Evolutionary conservation across 1,140 invertebrate genomes (phyloP), one percentile per base, ranked within the genome.

Genomic region (Papilio machaon): DNA sequence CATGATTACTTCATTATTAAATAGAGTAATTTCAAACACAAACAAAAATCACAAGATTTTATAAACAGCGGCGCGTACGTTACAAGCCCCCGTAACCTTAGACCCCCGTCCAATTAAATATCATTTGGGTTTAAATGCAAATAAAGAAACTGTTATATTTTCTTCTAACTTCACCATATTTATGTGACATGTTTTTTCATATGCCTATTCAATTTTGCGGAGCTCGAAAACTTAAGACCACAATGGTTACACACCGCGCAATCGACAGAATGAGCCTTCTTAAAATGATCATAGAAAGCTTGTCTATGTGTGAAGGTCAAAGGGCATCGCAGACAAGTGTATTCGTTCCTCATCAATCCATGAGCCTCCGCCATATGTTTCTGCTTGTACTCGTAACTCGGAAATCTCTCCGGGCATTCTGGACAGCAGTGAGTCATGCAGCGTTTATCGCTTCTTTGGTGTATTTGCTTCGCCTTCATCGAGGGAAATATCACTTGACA

Each of bases 401-500:
- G 58, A 23, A 88, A 87, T 54, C 85, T 60, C n/a, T 88, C 81
- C 0, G 82, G 82, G 49, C 87, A 88, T 15, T 76, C 81, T 0
- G 67, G 38, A 4, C 82, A 83, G 58, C 77, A 79, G 19, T 79
- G 77, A 8, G 77, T 67, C 77, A 79, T 79, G 10, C 77, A 79
- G 0, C 58, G 17, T 19, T 79, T 79, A 13, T 60, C 54, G 0
- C 38, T 79, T 38, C 77, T 79, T 43, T 79, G 54, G n/a, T 79
- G 77, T 35, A 79, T 67, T 19, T 67, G 77, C 38, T 79, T 79
- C 2, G 77, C 77, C 10, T n/a, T 60, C 54, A 79, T 79, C 1
- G 77, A 79, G 2, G 77, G 77, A 35, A 79, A 79, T 43, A 79
- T 79, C 35, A 79, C 58, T 23, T 23, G 58, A 19, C 77, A 79